Evolutionary conservation across 2,888 invertebrate genomes (phyloP).

Genomic region (Nephrotoma appendiculata): DNA sequence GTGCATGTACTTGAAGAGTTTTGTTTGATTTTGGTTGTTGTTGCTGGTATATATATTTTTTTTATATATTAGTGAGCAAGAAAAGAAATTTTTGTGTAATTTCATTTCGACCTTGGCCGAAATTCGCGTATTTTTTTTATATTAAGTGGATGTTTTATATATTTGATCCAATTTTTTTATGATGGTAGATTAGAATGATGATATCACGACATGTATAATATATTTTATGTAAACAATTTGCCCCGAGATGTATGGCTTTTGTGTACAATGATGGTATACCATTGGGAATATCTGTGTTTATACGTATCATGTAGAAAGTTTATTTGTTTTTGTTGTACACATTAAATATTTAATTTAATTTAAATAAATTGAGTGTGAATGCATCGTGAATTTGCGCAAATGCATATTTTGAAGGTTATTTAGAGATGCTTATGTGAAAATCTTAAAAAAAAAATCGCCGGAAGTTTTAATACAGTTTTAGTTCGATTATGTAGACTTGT

Average conservation of each 20-base stretch:
- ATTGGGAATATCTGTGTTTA: background rate
- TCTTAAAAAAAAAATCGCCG: background rate
- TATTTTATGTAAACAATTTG: background rate
- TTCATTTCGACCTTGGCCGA: background rate
- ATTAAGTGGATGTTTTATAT: background rate
- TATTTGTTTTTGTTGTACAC: background rate
- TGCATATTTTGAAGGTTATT: background rate
- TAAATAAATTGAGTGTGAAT: background rate
- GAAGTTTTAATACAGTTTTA: background rate
- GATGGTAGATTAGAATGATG: background rate
- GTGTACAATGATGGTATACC: background rate
- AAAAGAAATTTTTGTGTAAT: background rate
- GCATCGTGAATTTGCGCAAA: background rate
- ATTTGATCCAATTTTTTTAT: background rate
- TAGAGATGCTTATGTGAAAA: background rate
- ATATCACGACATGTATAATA: background rate
- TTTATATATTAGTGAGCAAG: background rate
- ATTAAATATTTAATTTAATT: background rate
- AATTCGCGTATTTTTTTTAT: background rate
- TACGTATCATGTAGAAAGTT: background rate
- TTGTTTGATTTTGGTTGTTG: background rate
- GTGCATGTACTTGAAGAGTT: background rate
- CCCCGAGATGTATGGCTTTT: background rate
- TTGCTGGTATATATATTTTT: background rate
- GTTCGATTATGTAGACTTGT: background rate